Evolutionary conservation across 2,113 vertebrate genomes (phyloP).

Genomic region (Tonatia bakeri): DNA sequence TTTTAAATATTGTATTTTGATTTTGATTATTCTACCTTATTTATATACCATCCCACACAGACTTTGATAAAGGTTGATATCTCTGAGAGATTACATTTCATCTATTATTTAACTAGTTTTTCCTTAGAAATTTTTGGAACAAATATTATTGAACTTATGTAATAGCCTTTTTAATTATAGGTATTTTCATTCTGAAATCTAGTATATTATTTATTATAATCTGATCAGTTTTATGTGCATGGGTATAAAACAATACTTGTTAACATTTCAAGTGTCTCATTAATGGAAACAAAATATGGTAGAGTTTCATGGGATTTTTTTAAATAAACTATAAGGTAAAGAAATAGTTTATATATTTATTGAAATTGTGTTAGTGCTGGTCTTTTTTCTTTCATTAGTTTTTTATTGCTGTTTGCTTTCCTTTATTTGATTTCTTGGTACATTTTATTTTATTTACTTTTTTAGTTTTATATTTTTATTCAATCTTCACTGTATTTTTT

Average conservation of each 20-base stretch:
- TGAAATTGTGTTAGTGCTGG: background rate
- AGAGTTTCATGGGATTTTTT: background rate
- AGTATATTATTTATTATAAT: background rate
- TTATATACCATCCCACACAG: background rate
- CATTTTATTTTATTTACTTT: constrained; percentile 5
- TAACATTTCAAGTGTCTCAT: constrained; percentile 13
- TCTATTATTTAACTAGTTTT: constrained; percentile 25
- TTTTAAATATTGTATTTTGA: constrained; percentile 16
- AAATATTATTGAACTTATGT: background rate
- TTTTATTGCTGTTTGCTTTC: background rate
- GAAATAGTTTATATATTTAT: background rate
- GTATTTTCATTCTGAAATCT: background rate
- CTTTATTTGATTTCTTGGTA: constrained; percentile 14
- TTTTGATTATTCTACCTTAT: background rate
- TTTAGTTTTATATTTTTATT: too few species aligned
- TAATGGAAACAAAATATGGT: background rate
- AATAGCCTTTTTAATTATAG: background rate
- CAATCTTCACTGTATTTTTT: too few species aligned
- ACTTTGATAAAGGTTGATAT: constrained; percentile 25
- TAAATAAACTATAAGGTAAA: background rate
- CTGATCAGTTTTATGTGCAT: background rate
- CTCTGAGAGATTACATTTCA: background rate
- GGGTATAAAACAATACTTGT: background rate
- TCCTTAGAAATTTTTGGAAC: background rate
- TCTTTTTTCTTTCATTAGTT: constrained; percentile 15